Evolutionary conservation across 1,140 invertebrate species (phyloP), one percentile per base, ranked within the genome.

Genomic region (Monomorium pharaonis): DNA sequence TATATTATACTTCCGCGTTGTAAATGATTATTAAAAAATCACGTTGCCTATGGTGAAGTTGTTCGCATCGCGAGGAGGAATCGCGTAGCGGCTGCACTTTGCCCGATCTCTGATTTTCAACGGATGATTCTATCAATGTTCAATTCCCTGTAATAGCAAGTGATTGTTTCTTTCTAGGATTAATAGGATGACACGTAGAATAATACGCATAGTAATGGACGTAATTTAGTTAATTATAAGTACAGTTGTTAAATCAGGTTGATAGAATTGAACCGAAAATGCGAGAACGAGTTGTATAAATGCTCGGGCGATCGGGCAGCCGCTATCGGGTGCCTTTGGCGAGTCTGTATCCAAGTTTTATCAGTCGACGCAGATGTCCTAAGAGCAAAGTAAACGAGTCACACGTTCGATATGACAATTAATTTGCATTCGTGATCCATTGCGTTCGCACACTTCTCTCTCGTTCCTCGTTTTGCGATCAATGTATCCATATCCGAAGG

Each of bases 401-500:
- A 70, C 75, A 83, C 60, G 80, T 81, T 88, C 27, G 70, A 81
- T 76, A 62, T 47, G n/a, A 78, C 60, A 60, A 78, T 58, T 90
- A 67, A 33, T 74, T 75, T 89, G 83, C 18, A 60, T 30, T 78
- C 47, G 44, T 83, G 58, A 58, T 83, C 49, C 76, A n/a, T n/a
- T n/a, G n/a, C n/a, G 47, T 81, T 90, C 81, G 86, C 75, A 88
- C 75, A 86, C 84, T 86, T 84, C 65, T 88, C 65, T 88, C 78
- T 78, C 62, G 74, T 85, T 84, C 78, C 85, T 90, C 88, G 74
- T 90, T 89, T 80, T 78, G 65, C 83, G 63, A 87, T 87, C 60
- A 86, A 91, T 84, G 84, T 89, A 91, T n/a, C 74, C 90, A 91
- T 91, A 91, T 91, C 89, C 89, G 86, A 88, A 90, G 84, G 88